Conservation (phyloP, 2,113 vertebrate genomes). For the Deroptyus accipitrinus region DNA sequence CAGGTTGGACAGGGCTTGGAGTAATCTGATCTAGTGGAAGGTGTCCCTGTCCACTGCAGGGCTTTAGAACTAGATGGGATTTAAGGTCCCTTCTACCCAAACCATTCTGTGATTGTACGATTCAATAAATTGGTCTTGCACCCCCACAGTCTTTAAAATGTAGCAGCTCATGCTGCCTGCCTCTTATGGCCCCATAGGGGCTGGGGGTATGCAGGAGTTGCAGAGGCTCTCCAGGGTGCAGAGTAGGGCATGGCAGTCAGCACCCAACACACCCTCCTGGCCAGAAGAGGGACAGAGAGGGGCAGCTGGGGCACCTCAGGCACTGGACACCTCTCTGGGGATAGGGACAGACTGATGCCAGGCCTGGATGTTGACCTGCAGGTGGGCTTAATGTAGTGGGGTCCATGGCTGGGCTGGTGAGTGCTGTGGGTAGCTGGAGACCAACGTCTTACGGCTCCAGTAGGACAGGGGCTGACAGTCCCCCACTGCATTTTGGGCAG, state of each 20-base stretch:
- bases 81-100: not conserved
- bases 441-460: not conserved
- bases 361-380: fast-evolving
- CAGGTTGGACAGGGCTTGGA: not conserved
- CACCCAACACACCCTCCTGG: not conserved
- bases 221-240: fast-evolving
- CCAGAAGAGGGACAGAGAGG: not conserved
- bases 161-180: fast-evolving
- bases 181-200: fast-evolving
- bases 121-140: not conserved
- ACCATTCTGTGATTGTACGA: not conserved
- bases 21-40: not conserved
- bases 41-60: not conserved
- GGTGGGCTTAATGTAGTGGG: fast-evolving
- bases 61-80: not conserved
- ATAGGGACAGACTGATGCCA: fast-evolving
- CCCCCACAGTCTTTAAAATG: not conserved
- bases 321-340: not conserved
- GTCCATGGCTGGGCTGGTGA: no score
- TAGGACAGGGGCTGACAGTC: no score
- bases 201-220: no score
- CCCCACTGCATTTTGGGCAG: fast-evolving
- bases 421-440: not conserved
- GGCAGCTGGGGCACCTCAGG: no score
- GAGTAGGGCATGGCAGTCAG: not conserved